Conservation (phyloP, 2,797 vertebrate species). For the Acanthurus lineatus region DNA sequence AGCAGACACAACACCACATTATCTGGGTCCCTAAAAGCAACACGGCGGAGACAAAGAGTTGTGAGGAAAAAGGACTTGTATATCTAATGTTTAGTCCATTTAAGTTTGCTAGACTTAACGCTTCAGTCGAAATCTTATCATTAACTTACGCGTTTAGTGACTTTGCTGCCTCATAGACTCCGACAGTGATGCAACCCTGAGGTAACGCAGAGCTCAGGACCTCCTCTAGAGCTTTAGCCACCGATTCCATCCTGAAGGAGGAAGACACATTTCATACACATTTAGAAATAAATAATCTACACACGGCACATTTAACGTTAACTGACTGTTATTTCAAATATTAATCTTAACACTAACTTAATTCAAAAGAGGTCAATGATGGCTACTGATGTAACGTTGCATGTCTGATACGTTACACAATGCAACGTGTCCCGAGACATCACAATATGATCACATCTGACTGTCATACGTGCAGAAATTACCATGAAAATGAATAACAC, state of each 20-base stretch:
- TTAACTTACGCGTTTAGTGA: constrained; percentile 95
- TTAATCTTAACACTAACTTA: no score
- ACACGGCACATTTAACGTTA: background rate
- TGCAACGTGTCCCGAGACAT: background rate
- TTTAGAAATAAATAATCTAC: background rate
- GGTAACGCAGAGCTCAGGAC: constrained; percentile 93
- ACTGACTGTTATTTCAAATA: background rate
- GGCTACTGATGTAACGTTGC: constrained; percentile 15
- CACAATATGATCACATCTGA: background rate
- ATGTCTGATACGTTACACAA: background rate
- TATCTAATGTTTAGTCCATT: background rate
- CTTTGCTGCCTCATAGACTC: constrained; percentile 96
- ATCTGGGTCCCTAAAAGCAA: constrained; percentile 89
- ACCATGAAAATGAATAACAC: no score
- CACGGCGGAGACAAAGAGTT: background rate
- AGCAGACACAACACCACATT: constrained; percentile 95
- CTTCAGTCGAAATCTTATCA: no score
- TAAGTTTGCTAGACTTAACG: no score
- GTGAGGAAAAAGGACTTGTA: background rate
- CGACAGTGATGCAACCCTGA: constrained; percentile 93
- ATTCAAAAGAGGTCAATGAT: background rate
- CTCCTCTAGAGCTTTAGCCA: constrained; percentile 92
- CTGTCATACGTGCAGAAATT: background rate
- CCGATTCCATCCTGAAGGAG: constrained; percentile 91
- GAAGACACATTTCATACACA: background rate